Evolutionary conservation across 2,888 invertebrate species (phyloP).

Genomic region (Lasius fuliginosus): DNA sequence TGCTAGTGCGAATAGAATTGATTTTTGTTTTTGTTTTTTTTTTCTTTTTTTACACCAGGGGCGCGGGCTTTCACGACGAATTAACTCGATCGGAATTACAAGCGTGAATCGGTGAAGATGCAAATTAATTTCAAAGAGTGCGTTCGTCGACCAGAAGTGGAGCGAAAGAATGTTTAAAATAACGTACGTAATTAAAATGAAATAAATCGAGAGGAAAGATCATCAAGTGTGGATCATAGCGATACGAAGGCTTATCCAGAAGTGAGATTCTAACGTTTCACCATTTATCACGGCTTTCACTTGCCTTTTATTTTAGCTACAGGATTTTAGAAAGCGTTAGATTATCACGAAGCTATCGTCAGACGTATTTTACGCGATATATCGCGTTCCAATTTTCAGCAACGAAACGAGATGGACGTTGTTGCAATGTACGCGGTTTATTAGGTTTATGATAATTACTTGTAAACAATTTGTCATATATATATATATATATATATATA

Average conservation of each 20-base stretch:
- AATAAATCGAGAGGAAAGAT: background rate
- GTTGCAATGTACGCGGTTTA: background rate
- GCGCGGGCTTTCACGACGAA: background rate
- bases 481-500: no score
- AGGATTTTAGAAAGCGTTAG: conserved; percentile 13
- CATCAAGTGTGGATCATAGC: background rate
- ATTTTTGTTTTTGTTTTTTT: conserved; percentile 58
- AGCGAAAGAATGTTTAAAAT: background rate
- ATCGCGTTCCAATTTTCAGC: conserved; percentile 5
- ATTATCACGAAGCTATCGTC: conserved; percentile 11
- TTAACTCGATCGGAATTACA: background rate
- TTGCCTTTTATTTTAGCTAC: conserved; percentile 19
- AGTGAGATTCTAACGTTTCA: conserved; percentile 16
- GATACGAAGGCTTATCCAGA: background rate
- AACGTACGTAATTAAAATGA: background rate
- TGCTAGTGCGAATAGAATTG: conserved; percentile 77
- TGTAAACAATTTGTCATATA: background rate
- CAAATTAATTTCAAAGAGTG: background rate
- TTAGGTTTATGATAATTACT: background rate
- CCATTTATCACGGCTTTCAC: conserved; percentile 11
- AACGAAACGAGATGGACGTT: background rate
- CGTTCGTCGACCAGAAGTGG: background rate
- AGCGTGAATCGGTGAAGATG: background rate
- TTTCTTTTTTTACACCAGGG: background rate
- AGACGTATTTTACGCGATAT: background rate